Evolutionary conservation across 2,797 vertebrate species (phyloP), one percentile per base, ranked within the genome.

Genomic region (Sebastes matsubarae): DNA sequence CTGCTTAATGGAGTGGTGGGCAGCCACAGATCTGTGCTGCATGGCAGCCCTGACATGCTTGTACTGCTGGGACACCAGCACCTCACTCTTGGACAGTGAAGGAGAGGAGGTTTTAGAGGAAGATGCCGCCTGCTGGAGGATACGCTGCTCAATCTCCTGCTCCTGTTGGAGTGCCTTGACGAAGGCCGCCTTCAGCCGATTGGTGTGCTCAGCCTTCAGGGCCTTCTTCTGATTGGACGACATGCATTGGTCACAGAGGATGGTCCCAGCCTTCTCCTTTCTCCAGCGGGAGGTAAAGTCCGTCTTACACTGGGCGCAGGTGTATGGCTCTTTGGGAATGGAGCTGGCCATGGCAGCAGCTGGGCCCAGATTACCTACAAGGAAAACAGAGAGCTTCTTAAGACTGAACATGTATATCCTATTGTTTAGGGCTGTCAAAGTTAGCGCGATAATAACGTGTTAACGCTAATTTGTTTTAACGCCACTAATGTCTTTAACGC

Each of bases 251-350:
- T 99, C 98, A 13, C 99, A 99, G 94, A 99, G 97, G 77, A 99
- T 94, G 87, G 95, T 94, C 38, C 97, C 98, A 0, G 96, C 94
- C 92, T 99, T 99, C 87, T 99, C 98, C 84, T 98, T 98, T 85
- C 99, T 96, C 99, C 99, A 99, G 84, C 98, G 98, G 88, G 98
- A 98, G 2, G 99, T 99, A 94, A 99, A 99, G 95, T 99, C 99
- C 0, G 99, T 99, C 96, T 98, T 98, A 93, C 99, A 99, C 94
- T 99, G 98, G 25, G 96, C 94, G 12, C 99, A 99, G 82, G 96
- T 96, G 83, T 97, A 97, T 71, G 99, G 99, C 91, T 99, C 99
- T 64, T 97, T 98, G 59, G 96, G 95, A 29, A 92, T 73, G 0
- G 91, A 87, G 4, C 90, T 85, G 1, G 92, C 88, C 1, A 96